Conservation (phyloP, 2,888 invertebrate genomes). For the Trachelus tabidus region DNA sequence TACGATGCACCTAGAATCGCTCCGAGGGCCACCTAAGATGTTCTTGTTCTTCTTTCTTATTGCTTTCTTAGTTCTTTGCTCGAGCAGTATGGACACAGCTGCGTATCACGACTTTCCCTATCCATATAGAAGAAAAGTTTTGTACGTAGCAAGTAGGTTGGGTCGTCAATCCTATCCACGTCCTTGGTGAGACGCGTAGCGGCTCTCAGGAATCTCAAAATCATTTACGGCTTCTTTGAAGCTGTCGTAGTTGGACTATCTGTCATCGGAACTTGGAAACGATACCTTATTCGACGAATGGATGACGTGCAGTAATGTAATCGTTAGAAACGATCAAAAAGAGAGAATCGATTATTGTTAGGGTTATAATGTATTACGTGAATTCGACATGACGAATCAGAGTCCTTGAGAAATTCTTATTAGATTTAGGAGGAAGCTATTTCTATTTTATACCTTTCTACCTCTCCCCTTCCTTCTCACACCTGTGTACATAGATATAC, state of each 20-base stretch:
- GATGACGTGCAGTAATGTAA: neutral
- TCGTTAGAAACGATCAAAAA: neutral
- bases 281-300: neutral
- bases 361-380: neutral
- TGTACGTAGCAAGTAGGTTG: neutral
- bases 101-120: neutral
- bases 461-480: neutral
- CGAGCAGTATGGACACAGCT: neutral
- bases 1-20: neutral
- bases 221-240: neutral
- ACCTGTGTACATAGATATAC: neutral
- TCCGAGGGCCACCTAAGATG: neutral
- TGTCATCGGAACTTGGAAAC: neutral
- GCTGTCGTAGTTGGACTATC: neutral
- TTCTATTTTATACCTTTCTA: neutral
- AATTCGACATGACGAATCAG: neutral
- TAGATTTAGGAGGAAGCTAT: neutral
- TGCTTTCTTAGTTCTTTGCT: neutral
- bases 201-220: neutral
- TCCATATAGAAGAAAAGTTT: neutral
- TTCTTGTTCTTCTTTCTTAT: neutral
- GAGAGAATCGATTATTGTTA: neutral
- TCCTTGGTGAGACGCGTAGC: neutral
- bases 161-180: neutral
- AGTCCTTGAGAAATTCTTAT: neutral